A percentile compares a stretch with the other conserved stretches of the same genome.
These are phyloP conservation scores for Umimayanthus kanabou DNA, from an alignment of 92 coral and sea anemone genomes.

Conservation along the genomic window DNA sequence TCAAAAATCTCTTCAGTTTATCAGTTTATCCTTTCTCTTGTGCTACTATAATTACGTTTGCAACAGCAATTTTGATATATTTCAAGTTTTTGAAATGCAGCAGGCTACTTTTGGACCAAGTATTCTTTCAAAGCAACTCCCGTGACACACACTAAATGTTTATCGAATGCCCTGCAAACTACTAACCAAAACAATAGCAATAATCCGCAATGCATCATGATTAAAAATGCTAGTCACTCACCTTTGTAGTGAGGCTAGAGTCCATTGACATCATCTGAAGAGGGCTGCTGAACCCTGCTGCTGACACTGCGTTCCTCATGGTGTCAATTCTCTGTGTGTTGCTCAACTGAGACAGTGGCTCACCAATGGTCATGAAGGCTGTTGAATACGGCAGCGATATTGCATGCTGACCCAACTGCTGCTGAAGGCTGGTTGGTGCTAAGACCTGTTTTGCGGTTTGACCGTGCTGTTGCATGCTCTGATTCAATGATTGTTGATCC, in stretches of 20 bases:
- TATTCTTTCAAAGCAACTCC: not conserved
- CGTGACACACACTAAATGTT: too few relatives aligned
- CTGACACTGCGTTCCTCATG: conserved; percentile 58
- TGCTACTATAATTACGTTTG: too few relatives aligned
- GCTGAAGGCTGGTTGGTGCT: conserved; percentile 54
- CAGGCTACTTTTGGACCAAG: not conserved
- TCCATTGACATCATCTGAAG: conserved; percentile 75
- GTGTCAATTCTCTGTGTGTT: conserved; percentile 59
- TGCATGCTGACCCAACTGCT: conserved; percentile 66
- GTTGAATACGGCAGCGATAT: conserved; percentile 73
- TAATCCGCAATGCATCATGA: too few relatives aligned
- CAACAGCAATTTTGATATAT: not conserved
- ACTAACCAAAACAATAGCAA: not conserved
- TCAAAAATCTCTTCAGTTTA: too few relatives aligned
- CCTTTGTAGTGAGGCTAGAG: conserved; percentile 45
- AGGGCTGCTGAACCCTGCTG: conserved; percentile 39
- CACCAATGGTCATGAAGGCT: conserved; percentile 66
- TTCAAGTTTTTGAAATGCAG: not conserved
- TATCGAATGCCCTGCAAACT: not conserved
- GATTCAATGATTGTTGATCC: conserved; percentile 43
- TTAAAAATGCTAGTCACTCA: not conserved
- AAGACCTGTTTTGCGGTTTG: conserved; percentile 52
- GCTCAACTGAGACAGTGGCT: conserved; percentile 62
- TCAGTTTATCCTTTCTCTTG: too few relatives aligned
- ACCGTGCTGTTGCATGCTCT: conserved; percentile 23